Conservation (phyloP, 2,797 vertebrate genomes). For the Ambastaia sidthimunki region DNA sequence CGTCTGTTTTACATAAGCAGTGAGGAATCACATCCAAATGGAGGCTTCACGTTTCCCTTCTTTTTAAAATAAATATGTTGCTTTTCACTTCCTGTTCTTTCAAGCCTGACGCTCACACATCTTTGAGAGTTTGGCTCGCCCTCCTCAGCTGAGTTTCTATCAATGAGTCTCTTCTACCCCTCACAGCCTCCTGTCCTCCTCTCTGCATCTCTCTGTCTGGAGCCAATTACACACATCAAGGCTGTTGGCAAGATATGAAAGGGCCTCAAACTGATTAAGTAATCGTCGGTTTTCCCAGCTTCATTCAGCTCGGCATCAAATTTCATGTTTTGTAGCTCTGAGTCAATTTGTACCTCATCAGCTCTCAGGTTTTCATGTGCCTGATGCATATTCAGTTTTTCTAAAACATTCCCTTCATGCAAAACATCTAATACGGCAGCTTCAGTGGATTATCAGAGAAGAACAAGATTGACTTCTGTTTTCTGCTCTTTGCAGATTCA, state of each 20-base stretch:
- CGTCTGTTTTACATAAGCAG: conserved; percentile 59
- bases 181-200: conserved; percentile 37
- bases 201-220: conserved; percentile 49
- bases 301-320: conserved; percentile 60
- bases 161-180: conserved; percentile 51
- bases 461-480: conserved; percentile 48
- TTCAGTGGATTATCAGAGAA: conserved; percentile 54
- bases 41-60: conserved; percentile 63
- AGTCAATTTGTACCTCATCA: conserved; percentile 61
- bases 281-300: conserved; percentile 64
- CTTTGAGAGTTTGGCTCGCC: conserved; percentile 58
- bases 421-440: conserved; percentile 54
- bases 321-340: conserved; percentile 60
- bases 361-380: conserved; percentile 44
- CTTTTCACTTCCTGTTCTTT: conserved; percentile 78
- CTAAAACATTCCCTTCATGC: conserved; percentile 54
- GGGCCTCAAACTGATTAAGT: conserved; percentile 62
- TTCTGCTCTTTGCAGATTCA: conserved; percentile 48
- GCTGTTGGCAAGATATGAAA: conserved; percentile 64
- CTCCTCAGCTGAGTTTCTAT: conserved; percentile 55
- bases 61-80: conserved; percentile 71
- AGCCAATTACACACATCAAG: conserved; percentile 63
- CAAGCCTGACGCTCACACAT: conserved; percentile 68
- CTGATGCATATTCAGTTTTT: conserved; percentile 44
- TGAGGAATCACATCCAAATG: conserved; percentile 59